phyloP scores from a whole-genome alignment of 1,140 invertebrate genomes.

The Ceratosolen solmsi region DNA sequence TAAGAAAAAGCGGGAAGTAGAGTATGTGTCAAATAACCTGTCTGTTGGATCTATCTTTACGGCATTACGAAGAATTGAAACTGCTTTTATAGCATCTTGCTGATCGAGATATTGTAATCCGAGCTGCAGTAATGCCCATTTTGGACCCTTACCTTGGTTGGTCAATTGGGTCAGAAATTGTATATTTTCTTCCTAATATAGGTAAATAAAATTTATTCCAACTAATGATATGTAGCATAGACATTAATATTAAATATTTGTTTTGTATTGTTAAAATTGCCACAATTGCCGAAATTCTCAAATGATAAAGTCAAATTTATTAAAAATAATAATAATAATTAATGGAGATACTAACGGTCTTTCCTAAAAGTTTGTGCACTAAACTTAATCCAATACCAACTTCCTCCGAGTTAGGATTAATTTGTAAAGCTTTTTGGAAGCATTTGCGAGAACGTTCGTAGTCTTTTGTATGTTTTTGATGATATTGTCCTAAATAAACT shows the following conservation, averaged over 20 bases:
- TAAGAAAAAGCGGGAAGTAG: not conserved
- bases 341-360: constrained; percentile 73
- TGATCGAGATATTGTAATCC: constrained; percentile 84
- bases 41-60: constrained; percentile 82
- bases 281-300: too few relatives aligned
- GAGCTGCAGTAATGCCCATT: constrained; percentile 88
- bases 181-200: constrained; percentile 78
- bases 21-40: constrained; percentile 69
- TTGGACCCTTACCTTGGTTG: constrained; percentile 73
- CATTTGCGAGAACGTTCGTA: constrained; percentile 83
- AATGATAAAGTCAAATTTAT: not conserved
- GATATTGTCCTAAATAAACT: constrained; percentile 84
- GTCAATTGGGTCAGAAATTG: constrained; percentile 79
- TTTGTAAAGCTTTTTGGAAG: constrained; percentile 86
- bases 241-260: constrained; percentile 14
- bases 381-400: constrained; percentile 84
- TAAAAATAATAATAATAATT: not conserved
- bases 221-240: constrained; percentile 17
- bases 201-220: constrained; percentile 11
- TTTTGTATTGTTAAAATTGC: not conserved
- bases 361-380: constrained; percentile 80
- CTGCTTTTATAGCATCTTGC: constrained; percentile 81
- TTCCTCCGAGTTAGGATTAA: constrained; percentile 79
- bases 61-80: constrained; percentile 83
- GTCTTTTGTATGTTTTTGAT: constrained; percentile 76